Percentiles rank a stretch among this genome's conserved stretches.
Evolutionary conservation across 2,797 vertebrate species (phyloP).

Genomic region (Fratercula arctica): DNA sequence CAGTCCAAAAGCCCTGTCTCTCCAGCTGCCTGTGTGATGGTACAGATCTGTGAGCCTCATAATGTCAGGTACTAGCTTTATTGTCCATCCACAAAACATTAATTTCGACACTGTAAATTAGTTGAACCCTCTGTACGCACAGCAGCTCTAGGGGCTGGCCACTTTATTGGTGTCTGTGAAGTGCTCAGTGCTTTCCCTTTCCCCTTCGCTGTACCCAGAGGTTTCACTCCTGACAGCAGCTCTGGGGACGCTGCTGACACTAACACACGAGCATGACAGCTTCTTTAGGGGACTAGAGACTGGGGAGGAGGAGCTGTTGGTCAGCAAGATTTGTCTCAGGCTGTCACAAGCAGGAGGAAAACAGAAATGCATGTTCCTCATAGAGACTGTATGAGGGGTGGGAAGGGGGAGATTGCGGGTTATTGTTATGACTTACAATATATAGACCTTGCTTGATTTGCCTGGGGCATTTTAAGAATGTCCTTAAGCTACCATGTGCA

Average conservation of each 20-base stretch:
- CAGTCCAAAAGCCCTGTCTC: not conserved
- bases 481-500: not conserved
- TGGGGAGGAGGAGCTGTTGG: not conserved
- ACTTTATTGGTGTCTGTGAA: not conserved
- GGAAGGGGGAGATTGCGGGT: not conserved
- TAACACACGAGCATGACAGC: not conserved
- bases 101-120: not conserved
- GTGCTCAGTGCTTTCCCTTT: not conserved
- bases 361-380: not conserved
- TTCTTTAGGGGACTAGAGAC: not conserved
- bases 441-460: not conserved
- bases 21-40: not conserved
- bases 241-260: not conserved
- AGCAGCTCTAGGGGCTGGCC: not conserved
- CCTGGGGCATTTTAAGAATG: not conserved
- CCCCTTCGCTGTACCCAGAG: not conserved
- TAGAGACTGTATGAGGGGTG: not conserved
- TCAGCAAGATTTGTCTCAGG: not conserved
- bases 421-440: not conserved
- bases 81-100: rapidly evolving
- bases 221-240: not conserved
- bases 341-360: not conserved
- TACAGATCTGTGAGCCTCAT: not conserved
- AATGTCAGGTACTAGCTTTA: not conserved
- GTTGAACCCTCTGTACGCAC: not conserved